A percentile compares a stretch with the other conserved stretches of the same genome.
phyloP scores from a whole-genome alignment of 1,140 invertebrate genomes.

The Phymorhynchus buccinoides region DNA sequence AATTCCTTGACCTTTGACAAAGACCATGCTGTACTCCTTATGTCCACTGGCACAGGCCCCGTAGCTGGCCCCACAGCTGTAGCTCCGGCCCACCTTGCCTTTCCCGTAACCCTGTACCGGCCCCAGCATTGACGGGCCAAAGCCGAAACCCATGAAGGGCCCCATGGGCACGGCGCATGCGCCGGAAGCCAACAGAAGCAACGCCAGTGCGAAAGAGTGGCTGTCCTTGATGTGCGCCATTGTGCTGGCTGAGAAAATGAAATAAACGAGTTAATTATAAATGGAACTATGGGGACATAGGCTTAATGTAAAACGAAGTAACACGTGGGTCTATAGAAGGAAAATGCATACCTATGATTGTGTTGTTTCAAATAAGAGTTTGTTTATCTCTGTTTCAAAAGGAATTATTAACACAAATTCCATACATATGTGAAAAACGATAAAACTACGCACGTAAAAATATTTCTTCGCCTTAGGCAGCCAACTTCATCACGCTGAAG shows the following conservation, averaged over 20 bases:
- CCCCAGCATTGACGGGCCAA: neutral
- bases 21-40: neutral
- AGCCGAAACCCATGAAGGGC: neutral
- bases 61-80: slow-evolving; percentile 8
- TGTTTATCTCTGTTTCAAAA: too few species aligned
- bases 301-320: too few species aligned
- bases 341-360: too few species aligned
- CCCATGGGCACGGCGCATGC: neutral
- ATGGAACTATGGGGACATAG: neutral
- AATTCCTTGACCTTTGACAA: neutral
- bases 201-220: neutral
- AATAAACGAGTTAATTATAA: neutral
- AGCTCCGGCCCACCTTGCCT: neutral
- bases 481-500: too few species aligned
- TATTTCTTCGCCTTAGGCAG: too few species aligned
- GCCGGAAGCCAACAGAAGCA: neutral
- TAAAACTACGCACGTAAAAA: too few species aligned
- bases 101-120: neutral
- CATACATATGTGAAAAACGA: too few species aligned
- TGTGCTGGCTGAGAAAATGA: neutral
- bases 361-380: too few species aligned
- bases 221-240: neutral
- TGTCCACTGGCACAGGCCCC: neutral
- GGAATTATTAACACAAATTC: too few species aligned
- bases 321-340: too few species aligned